Evolutionary conservation across 23 tunicate species (phyloP), one percentile per base, ranked within the genome.

Genomic region (Ascidia mentula): DNA sequence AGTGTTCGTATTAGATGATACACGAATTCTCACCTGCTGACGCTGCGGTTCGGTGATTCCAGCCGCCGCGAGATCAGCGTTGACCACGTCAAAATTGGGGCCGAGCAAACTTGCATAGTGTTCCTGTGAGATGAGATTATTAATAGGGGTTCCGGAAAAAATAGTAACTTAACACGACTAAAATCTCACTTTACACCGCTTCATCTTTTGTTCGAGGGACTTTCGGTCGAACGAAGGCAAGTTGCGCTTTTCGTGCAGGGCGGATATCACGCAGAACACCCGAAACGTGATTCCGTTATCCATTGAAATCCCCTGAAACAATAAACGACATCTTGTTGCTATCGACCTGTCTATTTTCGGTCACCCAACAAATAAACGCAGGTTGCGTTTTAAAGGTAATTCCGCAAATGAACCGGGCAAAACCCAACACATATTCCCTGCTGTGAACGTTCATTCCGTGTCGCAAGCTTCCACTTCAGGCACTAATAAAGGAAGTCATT

Each of bases 221-320:
- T 60, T 35, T 24, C 80, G 46, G 69, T 73, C 84, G 5, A 24
- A 20, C 9, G 59, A 59, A 18, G 36, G 33, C 46, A 72, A 13
- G 42, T 77, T 40, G 26, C 73, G 72, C 46, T 59, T 79, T 53
- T 86, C 90, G 40, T 69, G 77, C 24, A 91, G 61, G 9, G 97
- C 97, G 0, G 97, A 90, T 28, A 91, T 72, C 46, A 91, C 89
- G 77, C 90, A 86, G 72, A 91, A 91, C 32, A 82, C 90, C 35
- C 85, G 90, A 42, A 91, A 86, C 30, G 78, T 81, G 7, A 91
- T 77, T 34, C 84, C 89, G 8, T 38, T 31, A 38, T 39, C 40
- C 53, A 70, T 72, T 22, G 75, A 31, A 32, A 86, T 79, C 79
- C 81, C 90, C 90, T 86, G 45, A 53, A n/a, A n/a, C n/a, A n/a